Evolutionary conservation across 2,113 vertebrate species (phyloP).

Genomic region (Paracanthobrama guichenoti): DNA sequence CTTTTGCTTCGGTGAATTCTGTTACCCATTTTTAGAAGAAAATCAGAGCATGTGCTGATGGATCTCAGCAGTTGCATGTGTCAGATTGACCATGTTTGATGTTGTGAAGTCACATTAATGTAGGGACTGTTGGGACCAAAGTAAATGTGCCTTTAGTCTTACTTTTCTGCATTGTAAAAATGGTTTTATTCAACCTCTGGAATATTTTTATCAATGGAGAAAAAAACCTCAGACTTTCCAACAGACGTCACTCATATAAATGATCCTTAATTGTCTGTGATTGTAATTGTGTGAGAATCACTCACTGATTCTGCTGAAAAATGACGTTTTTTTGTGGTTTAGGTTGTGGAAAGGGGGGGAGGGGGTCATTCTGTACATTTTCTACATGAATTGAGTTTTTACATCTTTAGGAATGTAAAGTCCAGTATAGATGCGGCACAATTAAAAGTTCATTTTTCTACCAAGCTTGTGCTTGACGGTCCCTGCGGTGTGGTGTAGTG

Average conservation of each 20-base stretch:
- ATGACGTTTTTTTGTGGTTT: constrained; percentile 75
- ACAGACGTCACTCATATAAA: constrained; percentile 7
- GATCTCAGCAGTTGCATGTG: constrained; percentile 85
- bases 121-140: constrained; percentile 91
- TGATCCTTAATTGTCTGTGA: constrained; percentile 65
- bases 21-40: constrained; percentile 82
- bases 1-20: constrained; percentile 79
- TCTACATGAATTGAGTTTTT: constrained; percentile 89
- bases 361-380: constrained; percentile 85
- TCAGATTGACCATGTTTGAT: constrained; percentile 73
- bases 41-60: constrained; percentile 85
- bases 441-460: constrained; percentile 94
- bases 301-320: constrained; percentile 67
- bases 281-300: constrained; percentile 23
- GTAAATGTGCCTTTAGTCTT: constrained; percentile 98
- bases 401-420: constrained; percentile 91
- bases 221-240: constrained; percentile 63
- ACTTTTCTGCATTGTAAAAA: constrained; percentile 90
- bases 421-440: constrained; percentile 88
- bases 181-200: constrained; percentile 86
- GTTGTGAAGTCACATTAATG: constrained; percentile 70
- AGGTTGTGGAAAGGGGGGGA: constrained; percentile 69
- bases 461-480: constrained; percentile 72
- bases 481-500: constrained; percentile 74
- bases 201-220: constrained; percentile 62